Evolutionary conservation across 2,888 invertebrate genomes (phyloP), one percentile per base, ranked within the genome.

Genomic region (Platycheirus rosarum): DNA sequence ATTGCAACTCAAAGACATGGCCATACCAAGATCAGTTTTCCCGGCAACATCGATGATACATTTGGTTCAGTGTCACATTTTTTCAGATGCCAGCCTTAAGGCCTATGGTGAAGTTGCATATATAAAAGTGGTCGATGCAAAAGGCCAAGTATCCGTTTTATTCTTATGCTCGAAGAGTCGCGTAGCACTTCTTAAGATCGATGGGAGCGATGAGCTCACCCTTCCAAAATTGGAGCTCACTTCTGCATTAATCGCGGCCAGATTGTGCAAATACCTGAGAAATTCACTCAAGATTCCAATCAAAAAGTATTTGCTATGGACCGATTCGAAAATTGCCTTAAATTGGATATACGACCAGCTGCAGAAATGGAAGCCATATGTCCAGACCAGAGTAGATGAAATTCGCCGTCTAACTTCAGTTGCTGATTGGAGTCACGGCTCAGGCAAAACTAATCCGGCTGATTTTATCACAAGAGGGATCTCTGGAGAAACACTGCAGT

Each of bases 361-460:
- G 32, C 42, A 65, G 5, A 48, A 18, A 42, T 77, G 70, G 70
- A 77, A 77, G 23, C 70, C 65, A n/a, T 77, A 71, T 20, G 62
- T 68, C 9, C 48, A 48, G 35, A 40, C 32, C 51, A 49, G 60
- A 53, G 68, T 75, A 1, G 42, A 68, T 9, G 76, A 76, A 55
- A 76, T 78, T 26, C 57, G 65, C 9, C 63, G 42, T n/a, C 53
- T 55, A 16, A 48, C 57, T 8, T 44, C 44, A 8, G 13, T 63
- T 4, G n/a, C 37, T 8, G 26, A 35, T 14, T 77, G 70, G 70
- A 11, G 49, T 2, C 70, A 77, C 9, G 74, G 74, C 14, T 14
- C 68, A 2, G 66, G 68, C n/a, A 68, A 53, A 16, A 53, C 68
- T 4, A 78, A 68, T 35, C 55, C 68, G 8, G 53, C 73, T 20